These are phyloP conservation scores for Zaprionus inermis DNA, from an alignment of 1,140 invertebrate genomes.

Conservation along the genomic window DNA sequence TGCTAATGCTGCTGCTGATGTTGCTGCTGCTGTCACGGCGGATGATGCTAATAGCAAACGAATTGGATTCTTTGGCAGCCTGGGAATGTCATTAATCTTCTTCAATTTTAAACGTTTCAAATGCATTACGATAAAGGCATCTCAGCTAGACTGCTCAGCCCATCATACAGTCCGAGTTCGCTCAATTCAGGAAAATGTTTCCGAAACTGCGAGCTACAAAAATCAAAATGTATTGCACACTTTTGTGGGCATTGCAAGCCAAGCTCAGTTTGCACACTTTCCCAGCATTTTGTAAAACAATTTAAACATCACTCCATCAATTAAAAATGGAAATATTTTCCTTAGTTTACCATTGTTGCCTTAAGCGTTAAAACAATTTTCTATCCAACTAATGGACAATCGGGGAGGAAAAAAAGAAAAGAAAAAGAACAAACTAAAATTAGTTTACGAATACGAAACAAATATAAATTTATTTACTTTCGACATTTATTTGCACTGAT, in stretches of 20 bases:
- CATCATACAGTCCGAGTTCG: neutral
- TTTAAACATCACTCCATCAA: no score
- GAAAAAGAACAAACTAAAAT: constrained; percentile 2
- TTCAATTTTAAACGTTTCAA: constrained; percentile 51
- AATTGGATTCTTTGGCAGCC: constrained; percentile 54
- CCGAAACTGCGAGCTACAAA: no score
- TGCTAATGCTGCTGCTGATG: neutral
- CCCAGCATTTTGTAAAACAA: neutral
- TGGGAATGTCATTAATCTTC: constrained; percentile 71
- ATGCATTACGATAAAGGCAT: constrained; percentile 30
- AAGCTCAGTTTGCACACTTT: neutral
- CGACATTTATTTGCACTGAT: constrained; percentile 49
- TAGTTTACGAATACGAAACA: neutral
- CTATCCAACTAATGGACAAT: neutral
- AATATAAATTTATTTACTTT: constrained; percentile 53
- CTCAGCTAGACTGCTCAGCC: neutral
- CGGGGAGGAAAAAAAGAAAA: neutral
- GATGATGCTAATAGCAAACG: constrained; percentile 67
- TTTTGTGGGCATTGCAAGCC: neutral
- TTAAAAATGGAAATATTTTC: neutral
- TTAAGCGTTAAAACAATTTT: neutral
- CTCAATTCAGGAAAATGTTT: neutral
- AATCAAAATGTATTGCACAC: neutral
- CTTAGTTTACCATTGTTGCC: neutral
- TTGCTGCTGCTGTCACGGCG: constrained; percentile 9